Base-by-base conservation (phyloP, 2,113 vertebrate genomes). In the Butorides virescens region DNA sequence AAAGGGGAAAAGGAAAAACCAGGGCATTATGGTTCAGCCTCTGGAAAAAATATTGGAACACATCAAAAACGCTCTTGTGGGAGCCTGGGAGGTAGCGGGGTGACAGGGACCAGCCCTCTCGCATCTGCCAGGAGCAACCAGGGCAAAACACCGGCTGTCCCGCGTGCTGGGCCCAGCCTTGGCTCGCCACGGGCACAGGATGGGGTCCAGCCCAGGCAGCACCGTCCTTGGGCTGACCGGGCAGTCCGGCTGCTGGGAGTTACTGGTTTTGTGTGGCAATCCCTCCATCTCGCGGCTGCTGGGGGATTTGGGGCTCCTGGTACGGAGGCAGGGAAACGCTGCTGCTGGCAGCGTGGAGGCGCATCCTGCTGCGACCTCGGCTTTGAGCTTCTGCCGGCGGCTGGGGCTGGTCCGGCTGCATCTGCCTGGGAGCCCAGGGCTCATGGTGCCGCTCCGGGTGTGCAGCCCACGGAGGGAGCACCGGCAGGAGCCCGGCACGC, bases 11-110 rank as follows among this genome's bases (percentile, higher is more conserved):
- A 90, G 52, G 26, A 42, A 81, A 92, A 81, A 15, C 0, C 39
- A 6, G 53, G 67, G 37, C 58, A 49, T 77, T 11, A 34, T 0
- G 15, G 36, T 14, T 73, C 73, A 80, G 59, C 14, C 65, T 81
- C 91, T 92, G 94, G 92, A 95, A 93, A 93, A 95, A 94, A 92
- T 73, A 94, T 70, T 65, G 66, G 85, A 71, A 52, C 36, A 20
- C 65, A 93, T 74, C 72, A 42, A 36, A 86, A 88, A 42, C 3
- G 12, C 52, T 83, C 67, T 49, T 27, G 67, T 7, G 80, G 72
- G 68, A 92, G 58, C 18, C n/a, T 52, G 76, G 59, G 90, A 65
- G 36, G 85, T 4, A 80, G 72, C 0, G 0, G 21, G 53, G 55
- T n/a, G 68, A 15, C 4, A 15, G 46, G 49, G 39, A 73, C 12